Evolutionary conservation across 2,797 vertebrate species (phyloP), one percentile per base, ranked within the genome.

Genomic region (Chromobotia macracanthus): DNA sequence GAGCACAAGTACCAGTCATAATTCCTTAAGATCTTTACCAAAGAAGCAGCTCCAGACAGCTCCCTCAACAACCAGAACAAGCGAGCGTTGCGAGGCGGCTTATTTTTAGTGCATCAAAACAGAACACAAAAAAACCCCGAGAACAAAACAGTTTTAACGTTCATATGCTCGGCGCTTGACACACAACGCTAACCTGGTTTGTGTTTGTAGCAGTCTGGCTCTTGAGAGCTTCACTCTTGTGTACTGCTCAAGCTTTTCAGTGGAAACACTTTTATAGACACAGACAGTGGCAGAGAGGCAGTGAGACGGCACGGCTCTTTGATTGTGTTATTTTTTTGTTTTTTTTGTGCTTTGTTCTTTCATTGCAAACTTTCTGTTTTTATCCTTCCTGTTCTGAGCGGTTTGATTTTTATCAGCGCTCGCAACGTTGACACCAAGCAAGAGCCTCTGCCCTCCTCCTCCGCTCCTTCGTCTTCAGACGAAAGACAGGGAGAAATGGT

Each of bases 81-180:
- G 66, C 56, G 67, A 64, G 82, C 67, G 50, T 80, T 79, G 75
- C 63, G 48, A 90, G 89, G 86, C 87, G 82, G 85, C 56, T 80
- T 94, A 92, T 93, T 93, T 93, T 92, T 93, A 92, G 92, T 83
- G 86, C 85, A 89, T 88, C 84, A 79, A 82, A 85, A 90, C 89
- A 89, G 85, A 84, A 84, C 84, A 90, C 91, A 89, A 66, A 82
- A 69, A 38, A 75, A 19, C 0, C 13, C 56, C 25, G 31, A 72
- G 77, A 72, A 79, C 77, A 67, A 72, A 75, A 74, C 84, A 88
- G 89, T 88, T 89, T 82, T 84, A 85, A 85, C 85, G 78, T 81
- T 84, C 64, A 79, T 84, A 82, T 80, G 86, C 82, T 80, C 69
- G 48, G 51, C 63, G 60, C 77, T 89, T 86, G 86, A 87, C 84